These are phyloP conservation scores for Morone saxatilis DNA, from an alignment of 2,113 vertebrate species.

Conservation along the genomic window DNA sequence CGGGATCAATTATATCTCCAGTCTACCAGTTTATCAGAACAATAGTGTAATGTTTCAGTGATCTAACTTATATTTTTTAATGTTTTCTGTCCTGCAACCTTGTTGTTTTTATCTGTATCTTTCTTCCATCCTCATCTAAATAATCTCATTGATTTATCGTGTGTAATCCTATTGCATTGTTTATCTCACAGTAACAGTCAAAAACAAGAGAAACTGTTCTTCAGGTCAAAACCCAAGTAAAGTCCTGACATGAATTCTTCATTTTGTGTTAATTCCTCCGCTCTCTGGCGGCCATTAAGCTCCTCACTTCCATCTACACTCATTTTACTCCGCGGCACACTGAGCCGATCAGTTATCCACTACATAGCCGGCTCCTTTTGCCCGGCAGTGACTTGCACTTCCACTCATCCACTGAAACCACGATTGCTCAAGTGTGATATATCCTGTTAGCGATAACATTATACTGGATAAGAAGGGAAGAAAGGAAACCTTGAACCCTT, in stretches of 20 bases:
- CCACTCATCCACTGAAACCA: slow-evolving; percentile 22
- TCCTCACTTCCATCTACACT: background rate
- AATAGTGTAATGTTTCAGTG: too few relatives aligned
- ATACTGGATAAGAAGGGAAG: slow-evolving; percentile 7
- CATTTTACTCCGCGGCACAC: background rate
- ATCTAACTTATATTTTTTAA: too few relatives aligned
- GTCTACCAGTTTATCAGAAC: too few relatives aligned
- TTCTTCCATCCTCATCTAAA: too few relatives aligned
- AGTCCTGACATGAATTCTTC: background rate
- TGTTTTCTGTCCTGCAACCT: too few relatives aligned
- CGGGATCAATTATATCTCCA: too few relatives aligned
- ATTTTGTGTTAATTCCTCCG: slow-evolving; percentile 11
- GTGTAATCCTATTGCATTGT: too few relatives aligned
- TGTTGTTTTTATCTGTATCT: too few relatives aligned
- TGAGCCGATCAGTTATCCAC: slow-evolving; percentile 15
- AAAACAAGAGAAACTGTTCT: background rate
- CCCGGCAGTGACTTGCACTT: slow-evolving; percentile 53
- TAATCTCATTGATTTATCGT: too few relatives aligned
- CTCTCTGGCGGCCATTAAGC: slow-evolving; percentile 1
- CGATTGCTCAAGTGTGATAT: slow-evolving; percentile 26
- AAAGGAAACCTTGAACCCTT: slow-evolving; percentile 24
- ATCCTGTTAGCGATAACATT: slow-evolving; percentile 49
- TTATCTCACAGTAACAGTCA: too few relatives aligned
- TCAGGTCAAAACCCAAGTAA: background rate
- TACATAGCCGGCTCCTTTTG: background rate